Evolutionary conservation across 37 sponge, comb jelly and placozoan species (phyloP), one percentile per base, ranked within the genome.

Genomic region (Cliona cf. orientalis): DNA sequence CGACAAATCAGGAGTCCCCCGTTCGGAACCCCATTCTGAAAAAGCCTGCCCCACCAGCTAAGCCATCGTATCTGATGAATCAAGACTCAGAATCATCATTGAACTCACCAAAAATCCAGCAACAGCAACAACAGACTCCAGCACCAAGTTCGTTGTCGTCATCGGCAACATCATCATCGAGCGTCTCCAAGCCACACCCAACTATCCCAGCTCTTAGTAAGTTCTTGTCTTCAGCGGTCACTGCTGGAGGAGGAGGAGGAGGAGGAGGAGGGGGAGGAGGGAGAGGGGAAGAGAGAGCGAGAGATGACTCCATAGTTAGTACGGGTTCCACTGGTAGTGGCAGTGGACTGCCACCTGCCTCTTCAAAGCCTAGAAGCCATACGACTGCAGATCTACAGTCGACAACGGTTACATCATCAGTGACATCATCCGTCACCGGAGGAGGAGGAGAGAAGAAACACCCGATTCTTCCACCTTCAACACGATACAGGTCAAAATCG

Each of bases 11-110:
- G 21, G n/a, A 36, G 19, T 38, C 9, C 21, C 37, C 68, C 12
- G 25, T 23, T 60, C 36, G 7, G 26, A 34, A 34, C 26, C 29
- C 40, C 12, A 19, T 33, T 2, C 42, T 42, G 6, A 66, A 66
- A 37, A 66, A 66, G 33, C 79, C 67, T 6, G 19, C 36, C 3
- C 67, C 67, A 1, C 67, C 79, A 1, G 25, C 37, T 34, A 79
- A 79, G 43, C 79, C 66, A 22, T 25, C 45, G 1, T 43, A 42
- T 25, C 39, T 70, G 53, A 7, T 70, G 11, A 32, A 41, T 70
- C 46, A 2, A 42, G 7, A 17, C 19, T 11, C 44, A 70, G 2
- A 70, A 35, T 42, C 46, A 26, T 42, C 53, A 14, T 19, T 49
- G 14, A 49, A 9, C 14, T 49, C 53, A 49, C 9, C 53, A 49